Evolutionary conservation across 2,888 invertebrate species (phyloP).

Genomic region (Caenorhabditis sinica): DNA sequence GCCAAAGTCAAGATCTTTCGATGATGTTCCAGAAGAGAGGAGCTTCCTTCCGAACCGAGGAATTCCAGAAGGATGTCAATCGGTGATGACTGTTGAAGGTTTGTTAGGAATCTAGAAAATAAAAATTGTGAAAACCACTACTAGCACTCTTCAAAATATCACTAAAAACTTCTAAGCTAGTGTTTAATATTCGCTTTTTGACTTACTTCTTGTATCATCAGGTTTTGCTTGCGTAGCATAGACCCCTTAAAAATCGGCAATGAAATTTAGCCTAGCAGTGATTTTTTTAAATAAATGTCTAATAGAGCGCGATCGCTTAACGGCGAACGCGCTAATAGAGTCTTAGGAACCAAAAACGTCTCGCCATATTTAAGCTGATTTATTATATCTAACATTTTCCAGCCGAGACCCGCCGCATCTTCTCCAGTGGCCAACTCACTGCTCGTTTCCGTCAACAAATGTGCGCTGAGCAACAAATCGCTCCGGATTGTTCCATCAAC

Average conservation of each 20-base stretch:
- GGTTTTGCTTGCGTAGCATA: too few relatives aligned
- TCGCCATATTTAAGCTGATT: background rate
- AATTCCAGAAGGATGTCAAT: conserved; percentile 68
- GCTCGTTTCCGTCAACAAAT: conserved; percentile 49
- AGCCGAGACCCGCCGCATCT: conserved; percentile 56
- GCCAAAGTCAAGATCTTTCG: conserved; percentile 27
- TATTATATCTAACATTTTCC: background rate
- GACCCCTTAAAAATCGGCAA: too few relatives aligned
- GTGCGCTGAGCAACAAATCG: conserved; percentile 59
- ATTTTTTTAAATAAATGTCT: too few relatives aligned
- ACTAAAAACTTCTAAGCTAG: too few relatives aligned
- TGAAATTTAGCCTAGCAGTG: too few relatives aligned
- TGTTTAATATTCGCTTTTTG: too few relatives aligned
- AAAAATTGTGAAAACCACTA: too few relatives aligned
- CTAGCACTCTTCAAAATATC: too few relatives aligned
- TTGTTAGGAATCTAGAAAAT: background rate
- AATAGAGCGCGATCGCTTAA: too few relatives aligned
- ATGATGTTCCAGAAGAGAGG: conserved; percentile 22
- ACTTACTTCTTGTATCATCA: too few relatives aligned
- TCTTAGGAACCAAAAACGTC: too few relatives aligned
- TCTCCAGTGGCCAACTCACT: conserved; percentile 42
- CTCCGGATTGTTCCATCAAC: conserved; percentile 77
- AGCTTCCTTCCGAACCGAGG: conserved; percentile 47
- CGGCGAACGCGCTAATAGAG: too few relatives aligned
- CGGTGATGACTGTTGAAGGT: conserved; percentile 69